Conservation (phyloP, 1,140 invertebrate species). For the Drosophila subpulchrella region DNA sequence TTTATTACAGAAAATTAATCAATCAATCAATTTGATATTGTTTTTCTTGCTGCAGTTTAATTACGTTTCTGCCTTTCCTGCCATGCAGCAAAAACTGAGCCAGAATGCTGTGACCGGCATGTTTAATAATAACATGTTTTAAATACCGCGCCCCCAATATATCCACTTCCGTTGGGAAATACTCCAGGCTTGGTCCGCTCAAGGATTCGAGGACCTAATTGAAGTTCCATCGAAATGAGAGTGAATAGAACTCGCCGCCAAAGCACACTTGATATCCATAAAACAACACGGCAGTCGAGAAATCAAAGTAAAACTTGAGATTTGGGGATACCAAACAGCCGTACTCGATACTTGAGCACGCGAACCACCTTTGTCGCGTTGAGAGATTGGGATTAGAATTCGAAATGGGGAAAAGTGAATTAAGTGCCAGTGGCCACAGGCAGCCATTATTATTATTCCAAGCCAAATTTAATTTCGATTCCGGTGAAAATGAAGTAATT, state of each 20-base stretch:
- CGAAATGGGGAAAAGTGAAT: constrained; percentile 1
- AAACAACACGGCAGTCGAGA: constrained; percentile 27
- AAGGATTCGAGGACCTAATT: background rate
- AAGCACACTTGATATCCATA: constrained; percentile 40
- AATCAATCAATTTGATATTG: too few relatives aligned
- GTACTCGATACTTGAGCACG: constrained; percentile 10
- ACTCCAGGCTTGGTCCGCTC: background rate
- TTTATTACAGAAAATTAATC: too few relatives aligned
- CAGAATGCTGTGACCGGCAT: background rate
- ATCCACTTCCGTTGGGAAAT: background rate
- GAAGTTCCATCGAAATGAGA: constrained; percentile 25
- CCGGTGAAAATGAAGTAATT: constrained; percentile 49
- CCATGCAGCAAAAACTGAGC: background rate
- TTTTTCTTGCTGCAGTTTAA: background rate
- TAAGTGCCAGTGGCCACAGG: background rate
- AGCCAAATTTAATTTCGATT: constrained; percentile 18
- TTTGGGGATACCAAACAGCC: background rate
- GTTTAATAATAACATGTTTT: constrained; percentile 25
- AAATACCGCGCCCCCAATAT: constrained; percentile 7
- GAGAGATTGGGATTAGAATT: background rate
- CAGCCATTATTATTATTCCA: background rate
- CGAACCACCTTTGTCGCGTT: constrained; percentile 8
- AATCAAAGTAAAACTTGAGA: constrained; percentile 7
- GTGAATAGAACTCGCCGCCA: background rate
- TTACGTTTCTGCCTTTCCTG: background rate